These are phyloP conservation scores for Gadopsis marmoratus DNA, from an alignment of 2,797 vertebrate species.

Conservation along the genomic window DNA sequence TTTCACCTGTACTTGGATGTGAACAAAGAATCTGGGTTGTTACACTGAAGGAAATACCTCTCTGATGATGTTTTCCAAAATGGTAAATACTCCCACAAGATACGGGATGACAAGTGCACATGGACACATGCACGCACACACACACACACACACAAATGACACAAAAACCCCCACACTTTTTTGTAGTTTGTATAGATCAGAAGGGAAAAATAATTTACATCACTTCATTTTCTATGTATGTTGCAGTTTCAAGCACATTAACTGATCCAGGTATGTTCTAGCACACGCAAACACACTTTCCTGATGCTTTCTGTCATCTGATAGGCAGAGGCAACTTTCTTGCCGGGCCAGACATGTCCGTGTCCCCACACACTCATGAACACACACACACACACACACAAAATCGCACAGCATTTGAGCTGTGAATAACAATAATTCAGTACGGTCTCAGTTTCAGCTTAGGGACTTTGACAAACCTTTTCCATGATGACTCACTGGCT, in stretches of 20 bases:
- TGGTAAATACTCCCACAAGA: conserved; percentile 9
- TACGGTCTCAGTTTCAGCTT: conserved; percentile 60
- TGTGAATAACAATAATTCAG: conserved; percentile 59
- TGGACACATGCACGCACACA: neutral
- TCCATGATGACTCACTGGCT: conserved; percentile 84
- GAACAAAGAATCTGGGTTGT: conserved; percentile 7
- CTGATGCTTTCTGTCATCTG: conserved; percentile 30
- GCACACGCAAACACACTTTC: conserved; percentile 7
- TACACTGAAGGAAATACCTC: neutral
- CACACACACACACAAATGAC: neutral
- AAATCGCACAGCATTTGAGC: conserved; percentile 22
- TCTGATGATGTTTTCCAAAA: conserved; percentile 22
- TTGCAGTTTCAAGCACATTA: neutral
- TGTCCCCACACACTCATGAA: conserved; percentile 20
- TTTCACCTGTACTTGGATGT: neutral
- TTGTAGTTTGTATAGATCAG: neutral
- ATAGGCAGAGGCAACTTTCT: conserved; percentile 33
- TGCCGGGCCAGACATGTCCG: neutral
- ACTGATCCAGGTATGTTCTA: neutral
- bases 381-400: conserved; percentile 1
- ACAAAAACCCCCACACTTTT: neutral
- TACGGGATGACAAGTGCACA: neutral
- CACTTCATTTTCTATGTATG: neutral
- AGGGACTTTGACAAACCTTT: conserved; percentile 80
- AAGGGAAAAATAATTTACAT: neutral